Percentiles rank a stretch among this genome's conserved stretches.
Evolutionary conservation across 2,797 vertebrate genomes (phyloP).

Genomic region (Orientallactaga sibirica): DNA sequence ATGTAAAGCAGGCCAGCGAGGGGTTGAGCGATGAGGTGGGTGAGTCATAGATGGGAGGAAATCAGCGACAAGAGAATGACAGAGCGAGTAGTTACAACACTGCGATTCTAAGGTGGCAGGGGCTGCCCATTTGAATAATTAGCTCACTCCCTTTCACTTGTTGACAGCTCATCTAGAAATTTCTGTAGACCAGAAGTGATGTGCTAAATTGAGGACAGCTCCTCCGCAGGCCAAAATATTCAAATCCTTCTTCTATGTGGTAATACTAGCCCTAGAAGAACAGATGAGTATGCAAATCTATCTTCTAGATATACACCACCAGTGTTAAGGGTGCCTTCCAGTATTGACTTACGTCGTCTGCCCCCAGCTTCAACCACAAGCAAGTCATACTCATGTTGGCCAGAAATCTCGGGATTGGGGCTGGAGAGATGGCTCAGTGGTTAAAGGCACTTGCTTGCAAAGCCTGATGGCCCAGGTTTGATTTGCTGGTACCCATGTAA

Average conservation of each 20-base stretch:
- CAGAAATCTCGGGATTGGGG: neutral
- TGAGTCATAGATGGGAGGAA: neutral
- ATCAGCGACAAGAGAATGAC: neutral
- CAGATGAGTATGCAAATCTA: neutral
- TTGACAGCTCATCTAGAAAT: conserved; percentile 52
- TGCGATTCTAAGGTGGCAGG: neutral
- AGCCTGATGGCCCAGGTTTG: no score
- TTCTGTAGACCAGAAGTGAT: conserved; percentile 44
- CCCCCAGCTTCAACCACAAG: neutral
- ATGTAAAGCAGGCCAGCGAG: neutral
- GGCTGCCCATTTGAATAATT: neutral
- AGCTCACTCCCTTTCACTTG: neutral
- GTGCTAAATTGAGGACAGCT: neutral
- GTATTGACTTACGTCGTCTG: neutral
- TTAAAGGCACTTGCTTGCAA: no score
- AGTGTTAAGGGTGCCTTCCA: neutral
- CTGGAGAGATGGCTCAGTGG: no score
- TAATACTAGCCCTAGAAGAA: neutral
- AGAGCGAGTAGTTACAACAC: neutral
- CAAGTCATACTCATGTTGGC: neutral
- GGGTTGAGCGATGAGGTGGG: neutral
- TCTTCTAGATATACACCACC: neutral
- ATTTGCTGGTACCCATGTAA: no score
- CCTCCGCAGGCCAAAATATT: neutral
- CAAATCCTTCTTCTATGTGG: neutral